A percentile compares a stretch with the other conserved stretches of the same genome.
Conservation (phyloP, 1,140 invertebrate genomes). For the Aphelinus atriplicis region DNA sequence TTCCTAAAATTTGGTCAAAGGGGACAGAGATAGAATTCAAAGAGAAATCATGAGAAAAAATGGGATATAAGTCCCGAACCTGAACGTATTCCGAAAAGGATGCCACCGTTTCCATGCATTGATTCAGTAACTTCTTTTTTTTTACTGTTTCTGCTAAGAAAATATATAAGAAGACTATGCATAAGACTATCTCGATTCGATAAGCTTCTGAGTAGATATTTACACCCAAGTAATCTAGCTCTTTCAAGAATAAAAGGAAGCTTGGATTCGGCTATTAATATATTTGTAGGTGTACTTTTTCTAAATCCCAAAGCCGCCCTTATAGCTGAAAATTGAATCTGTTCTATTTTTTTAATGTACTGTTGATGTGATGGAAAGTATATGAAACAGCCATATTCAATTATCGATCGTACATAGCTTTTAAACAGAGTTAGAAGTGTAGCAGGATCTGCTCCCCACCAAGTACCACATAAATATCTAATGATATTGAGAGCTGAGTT, state of each 20-base stretch:
- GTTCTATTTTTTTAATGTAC: background rate
- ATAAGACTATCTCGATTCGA: background rate
- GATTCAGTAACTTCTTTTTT: background rate
- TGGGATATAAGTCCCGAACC: no score
- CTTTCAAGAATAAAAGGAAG: background rate
- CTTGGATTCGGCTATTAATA: slow-evolving; percentile 18
- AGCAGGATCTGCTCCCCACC: slow-evolving; percentile 14
- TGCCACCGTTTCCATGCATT: no score
- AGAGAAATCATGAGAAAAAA: no score
- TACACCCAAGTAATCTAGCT: background rate
- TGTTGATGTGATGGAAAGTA: slow-evolving; percentile 8
- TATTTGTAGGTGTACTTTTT: slow-evolving; percentile 19
- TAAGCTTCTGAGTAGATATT: background rate
- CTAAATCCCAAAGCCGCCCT: slow-evolving; percentile 1
- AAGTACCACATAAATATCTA: slow-evolving; percentile 20
- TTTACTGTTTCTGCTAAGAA: background rate
- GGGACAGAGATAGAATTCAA: background rate
- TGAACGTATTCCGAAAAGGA: no score
- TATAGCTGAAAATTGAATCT: slow-evolving; percentile 8
- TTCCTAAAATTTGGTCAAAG: no score
- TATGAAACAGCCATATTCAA: slow-evolving; percentile 16
- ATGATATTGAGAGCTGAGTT: slow-evolving; percentile 12
- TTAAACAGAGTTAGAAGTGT: background rate
- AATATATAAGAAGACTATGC: background rate
- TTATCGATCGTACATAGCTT: background rate